These are phyloP conservation scores for Theristus sp. DNA, from an alignment of 2,888 invertebrate species.

Conservation along the genomic window DNA sequence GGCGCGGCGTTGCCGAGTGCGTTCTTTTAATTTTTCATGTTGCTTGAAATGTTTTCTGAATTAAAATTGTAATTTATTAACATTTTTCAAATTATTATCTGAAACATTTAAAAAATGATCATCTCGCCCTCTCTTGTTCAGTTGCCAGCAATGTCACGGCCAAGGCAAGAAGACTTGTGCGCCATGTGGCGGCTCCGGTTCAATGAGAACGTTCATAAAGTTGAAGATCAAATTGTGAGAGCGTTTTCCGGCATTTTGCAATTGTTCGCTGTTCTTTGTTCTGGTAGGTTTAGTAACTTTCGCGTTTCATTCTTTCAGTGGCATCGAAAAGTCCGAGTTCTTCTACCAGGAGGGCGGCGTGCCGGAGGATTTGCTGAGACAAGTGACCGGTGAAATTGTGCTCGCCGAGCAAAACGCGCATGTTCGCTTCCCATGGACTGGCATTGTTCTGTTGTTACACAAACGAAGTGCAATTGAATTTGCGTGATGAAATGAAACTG, in stretches of 20 bases:
- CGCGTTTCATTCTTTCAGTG: too few species aligned
- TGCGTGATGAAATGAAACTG: too few species aligned
- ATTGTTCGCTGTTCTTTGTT: not conserved
- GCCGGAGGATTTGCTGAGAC: constrained; percentile 17
- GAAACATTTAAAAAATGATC: too few species aligned
- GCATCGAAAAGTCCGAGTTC: constrained; percentile 18
- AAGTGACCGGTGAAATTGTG: constrained; percentile 11
- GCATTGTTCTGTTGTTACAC: too few species aligned
- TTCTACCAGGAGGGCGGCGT: constrained; percentile 21
- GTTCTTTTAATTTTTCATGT: not conserved
- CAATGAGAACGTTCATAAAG: constrained; percentile 18
- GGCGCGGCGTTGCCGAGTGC: constrained; percentile 5
- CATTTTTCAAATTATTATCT: too few species aligned
- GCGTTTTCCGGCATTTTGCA: not conserved
- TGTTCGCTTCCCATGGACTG: too few species aligned
- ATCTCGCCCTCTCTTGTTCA: too few species aligned
- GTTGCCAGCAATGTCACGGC: constrained; percentile 25
- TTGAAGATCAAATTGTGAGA: constrained; percentile 25
- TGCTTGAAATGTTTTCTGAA: not conserved
- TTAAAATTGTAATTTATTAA: too few species aligned
- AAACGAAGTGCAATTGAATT: too few species aligned
- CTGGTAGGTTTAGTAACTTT: too few species aligned
- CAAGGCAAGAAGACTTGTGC: constrained; percentile 24
- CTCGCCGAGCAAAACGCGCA: constrained; percentile 12
- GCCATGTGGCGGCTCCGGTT: constrained; percentile 23